A percentile compares a stretch with the other conserved stretches of the same genome.
phyloP scores from a whole-genome alignment of 2,888 invertebrate species.

The Drosophila trichaetosa region DNA sequence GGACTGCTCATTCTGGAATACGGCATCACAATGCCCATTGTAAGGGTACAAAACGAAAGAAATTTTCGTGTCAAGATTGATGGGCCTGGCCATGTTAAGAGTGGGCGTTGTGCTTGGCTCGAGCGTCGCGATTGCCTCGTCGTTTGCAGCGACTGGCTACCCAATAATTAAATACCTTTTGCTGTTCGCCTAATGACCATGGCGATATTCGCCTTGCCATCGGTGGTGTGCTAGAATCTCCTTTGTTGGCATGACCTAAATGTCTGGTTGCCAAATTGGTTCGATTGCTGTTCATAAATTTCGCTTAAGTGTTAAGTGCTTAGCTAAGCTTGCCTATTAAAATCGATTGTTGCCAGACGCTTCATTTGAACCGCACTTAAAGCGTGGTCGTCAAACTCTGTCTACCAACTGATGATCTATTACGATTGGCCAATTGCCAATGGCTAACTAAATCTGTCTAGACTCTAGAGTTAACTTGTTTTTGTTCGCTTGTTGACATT shows the following conservation, averaged over 20 bases:
- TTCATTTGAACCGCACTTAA: constrained; percentile 26
- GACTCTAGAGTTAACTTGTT: constrained; percentile 15
- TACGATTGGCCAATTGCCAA: constrained; percentile 34
- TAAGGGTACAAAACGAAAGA: constrained; percentile 21
- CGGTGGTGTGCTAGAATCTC: constrained; percentile 50
- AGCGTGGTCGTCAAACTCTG: constrained; percentile 36
- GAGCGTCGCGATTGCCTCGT: constrained; percentile 17
- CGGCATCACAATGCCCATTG: not conserved
- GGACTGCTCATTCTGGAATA: not conserved
- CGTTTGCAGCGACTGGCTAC: constrained; percentile 9
- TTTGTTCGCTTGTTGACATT: constrained; percentile 18
- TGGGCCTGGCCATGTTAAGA: constrained; percentile 46
- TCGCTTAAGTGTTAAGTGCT: constrained; percentile 70
- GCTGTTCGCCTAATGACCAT: constrained; percentile 55
- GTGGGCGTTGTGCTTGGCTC: constrained; percentile 68
- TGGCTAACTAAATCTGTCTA: constrained; percentile 21
- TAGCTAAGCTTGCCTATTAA: constrained; percentile 65
- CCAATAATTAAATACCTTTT: constrained; percentile 63
- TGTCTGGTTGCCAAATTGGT: constrained; percentile 61
- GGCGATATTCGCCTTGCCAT: constrained; percentile 17
- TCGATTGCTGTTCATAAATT: constrained; percentile 52
- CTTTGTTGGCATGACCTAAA: constrained; percentile 72
- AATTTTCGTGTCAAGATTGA: constrained; percentile 66
- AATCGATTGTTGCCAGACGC: constrained; percentile 46
- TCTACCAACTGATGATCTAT: constrained; percentile 33